Percentiles rank a stretch among this genome's conserved stretches.
Conservation (phyloP, 1,140 invertebrate genomes). For the Drosophila azteca region DNA sequence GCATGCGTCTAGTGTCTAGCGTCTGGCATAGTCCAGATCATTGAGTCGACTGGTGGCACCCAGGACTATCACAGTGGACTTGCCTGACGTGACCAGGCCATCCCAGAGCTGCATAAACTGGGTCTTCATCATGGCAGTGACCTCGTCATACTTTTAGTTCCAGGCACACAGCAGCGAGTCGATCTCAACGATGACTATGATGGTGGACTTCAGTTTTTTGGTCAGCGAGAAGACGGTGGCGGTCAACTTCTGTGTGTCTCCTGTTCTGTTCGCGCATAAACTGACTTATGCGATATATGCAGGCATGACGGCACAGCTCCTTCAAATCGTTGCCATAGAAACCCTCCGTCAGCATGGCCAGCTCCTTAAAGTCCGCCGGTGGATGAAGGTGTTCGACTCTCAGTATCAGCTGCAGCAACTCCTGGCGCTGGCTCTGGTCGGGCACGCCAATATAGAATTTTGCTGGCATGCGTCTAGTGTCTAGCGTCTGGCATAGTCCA, state of each 20-base stretch:
- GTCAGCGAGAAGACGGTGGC: conserved; percentile 97
- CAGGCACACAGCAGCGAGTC: conserved; percentile 96
- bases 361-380: conserved; percentile 87
- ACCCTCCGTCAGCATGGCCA: conserved; percentile 90
- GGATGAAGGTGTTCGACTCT: conserved; percentile 88
- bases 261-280: conserved; percentile 81
- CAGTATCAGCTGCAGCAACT: conserved; percentile 92
- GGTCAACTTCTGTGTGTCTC: conserved; percentile 98
- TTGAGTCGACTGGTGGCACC: conserved; percentile 96
- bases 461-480: conserved; percentile 97
- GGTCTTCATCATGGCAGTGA: conserved; percentile 99
- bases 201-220: conserved; percentile 95
- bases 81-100: conserved; percentile 91
- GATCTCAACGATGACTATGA: conserved; percentile 98
- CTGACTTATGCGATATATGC: conserved; percentile 93
- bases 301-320: conserved; percentile 94
- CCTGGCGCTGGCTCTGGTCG: conserved; percentile 88
- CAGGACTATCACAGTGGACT: conserved; percentile 86
- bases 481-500: conserved; percentile 97
- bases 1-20: conserved; percentile 98
- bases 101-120: conserved; percentile 95
- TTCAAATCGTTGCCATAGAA: conserved; percentile 96
- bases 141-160: conserved; percentile 96
- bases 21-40: conserved; percentile 97
- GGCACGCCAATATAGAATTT: conserved; percentile 96